Evolutionary conservation across 2,797 vertebrate species (phyloP).

Genomic region (Chiloscyllium punctatum): DNA sequence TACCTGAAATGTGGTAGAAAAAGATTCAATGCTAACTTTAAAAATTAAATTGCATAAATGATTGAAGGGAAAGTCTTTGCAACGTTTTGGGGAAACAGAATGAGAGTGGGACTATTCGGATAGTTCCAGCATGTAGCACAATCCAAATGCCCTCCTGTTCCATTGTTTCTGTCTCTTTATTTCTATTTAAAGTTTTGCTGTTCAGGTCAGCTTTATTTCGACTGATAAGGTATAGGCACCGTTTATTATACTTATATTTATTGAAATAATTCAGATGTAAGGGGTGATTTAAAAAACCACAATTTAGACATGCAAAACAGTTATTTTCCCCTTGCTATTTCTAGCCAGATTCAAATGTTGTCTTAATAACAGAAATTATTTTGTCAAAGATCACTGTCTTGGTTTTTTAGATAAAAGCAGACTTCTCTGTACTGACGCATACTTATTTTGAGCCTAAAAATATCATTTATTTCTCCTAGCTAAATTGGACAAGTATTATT

Average conservation of each 20-base stretch:
- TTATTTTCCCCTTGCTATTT: slow-evolving; percentile 19
- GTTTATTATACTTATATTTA: background rate
- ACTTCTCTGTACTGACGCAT: background rate
- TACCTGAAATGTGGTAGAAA: background rate
- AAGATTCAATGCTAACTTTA: background rate
- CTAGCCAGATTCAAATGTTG: background rate
- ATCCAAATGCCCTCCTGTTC: background rate
- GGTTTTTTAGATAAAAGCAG: background rate
- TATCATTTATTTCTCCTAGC: background rate
- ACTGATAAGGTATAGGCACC: background rate
- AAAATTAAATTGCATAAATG: background rate
- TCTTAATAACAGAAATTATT: slow-evolving; percentile 33
- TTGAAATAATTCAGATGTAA: background rate
- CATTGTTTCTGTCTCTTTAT: background rate
- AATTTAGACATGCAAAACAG: background rate
- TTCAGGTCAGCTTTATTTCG: background rate
- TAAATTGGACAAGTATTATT: slow-evolving; percentile 2
- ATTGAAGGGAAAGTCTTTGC: background rate
- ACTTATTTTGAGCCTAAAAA: slow-evolving; percentile 25
- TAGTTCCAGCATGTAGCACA: background rate
- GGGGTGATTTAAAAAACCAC: background rate
- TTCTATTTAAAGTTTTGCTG: background rate
- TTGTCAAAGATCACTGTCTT: slow-evolving; percentile 9
- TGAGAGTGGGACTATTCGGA: background rate
- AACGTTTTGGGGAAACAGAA: background rate